Percentiles rank a stretch among this genome's conserved stretches.
Evolutionary conservation across 2,797 vertebrate species (phyloP).

Genomic region (Paratrypauchen microcephalus): DNA sequence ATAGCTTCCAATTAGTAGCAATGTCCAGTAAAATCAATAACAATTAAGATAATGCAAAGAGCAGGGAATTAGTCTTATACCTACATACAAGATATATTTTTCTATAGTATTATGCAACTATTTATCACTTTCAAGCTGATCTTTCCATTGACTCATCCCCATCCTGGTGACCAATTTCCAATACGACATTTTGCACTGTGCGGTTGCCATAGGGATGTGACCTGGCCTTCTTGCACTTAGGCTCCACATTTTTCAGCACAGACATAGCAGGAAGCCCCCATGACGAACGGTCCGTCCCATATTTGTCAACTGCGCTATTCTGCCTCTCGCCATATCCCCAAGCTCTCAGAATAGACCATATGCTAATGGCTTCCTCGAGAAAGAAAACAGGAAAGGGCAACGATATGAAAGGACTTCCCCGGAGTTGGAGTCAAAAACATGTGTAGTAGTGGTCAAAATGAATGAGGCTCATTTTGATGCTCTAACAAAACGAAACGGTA

Average conservation of each 20-base stretch:
- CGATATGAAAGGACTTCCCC: slow-evolving; percentile 50
- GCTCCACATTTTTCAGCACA: slow-evolving; percentile 53
- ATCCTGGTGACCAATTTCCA: slow-evolving; percentile 12
- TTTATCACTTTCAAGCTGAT: slow-evolving; percentile 16
- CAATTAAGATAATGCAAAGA: slow-evolving; percentile 1
- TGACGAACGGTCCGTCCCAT: slow-evolving; percentile 33
- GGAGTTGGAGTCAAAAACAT: slow-evolving; percentile 25
- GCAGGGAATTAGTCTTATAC: background rate
- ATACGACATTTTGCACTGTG: slow-evolving; percentile 31
- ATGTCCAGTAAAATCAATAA: background rate
- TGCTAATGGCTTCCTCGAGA: slow-evolving; percentile 54
- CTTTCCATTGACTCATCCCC: slow-evolving; percentile 16
- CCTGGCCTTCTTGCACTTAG: slow-evolving; percentile 35
- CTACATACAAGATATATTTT: background rate
- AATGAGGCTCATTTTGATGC: background rate
- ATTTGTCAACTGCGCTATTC: slow-evolving; percentile 44
- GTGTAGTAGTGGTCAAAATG: slow-evolving; percentile 11
- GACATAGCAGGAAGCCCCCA: slow-evolving; percentile 43
- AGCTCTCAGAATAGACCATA: slow-evolving; percentile 39
- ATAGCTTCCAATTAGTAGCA: background rate
- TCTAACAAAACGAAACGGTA: background rate
- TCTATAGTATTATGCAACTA: background rate
- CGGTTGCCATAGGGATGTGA: slow-evolving; percentile 54
- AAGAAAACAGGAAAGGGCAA: slow-evolving; percentile 62
- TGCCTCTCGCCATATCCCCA: slow-evolving; percentile 12